These are phyloP conservation scores for Glossophaga mutica DNA, from an alignment of 2,797 vertebrate genomes.

Conservation along the genomic window DNA sequence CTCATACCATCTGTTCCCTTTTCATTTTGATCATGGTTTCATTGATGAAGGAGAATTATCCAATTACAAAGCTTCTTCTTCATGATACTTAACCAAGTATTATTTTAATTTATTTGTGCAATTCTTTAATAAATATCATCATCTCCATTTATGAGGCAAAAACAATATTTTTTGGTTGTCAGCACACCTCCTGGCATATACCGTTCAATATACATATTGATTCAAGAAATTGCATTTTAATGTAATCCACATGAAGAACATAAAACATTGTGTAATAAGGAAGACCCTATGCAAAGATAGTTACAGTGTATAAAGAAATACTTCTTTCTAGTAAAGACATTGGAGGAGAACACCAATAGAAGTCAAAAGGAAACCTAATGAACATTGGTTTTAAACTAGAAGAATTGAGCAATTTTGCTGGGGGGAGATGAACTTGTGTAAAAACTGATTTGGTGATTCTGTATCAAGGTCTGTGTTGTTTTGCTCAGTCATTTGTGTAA, in stretches of 20 bases:
- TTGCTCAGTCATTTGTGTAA: constrained; percentile 43
- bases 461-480: background rate
- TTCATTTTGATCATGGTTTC: no score
- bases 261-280: background rate
- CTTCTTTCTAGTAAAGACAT: background rate
- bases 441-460: constrained; percentile 7
- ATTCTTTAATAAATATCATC: background rate
- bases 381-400: background rate
- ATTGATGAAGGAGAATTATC: no score
- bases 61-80: no score
- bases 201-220: background rate
- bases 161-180: background rate
- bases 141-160: background rate
- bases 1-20: no score
- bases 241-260: background rate
- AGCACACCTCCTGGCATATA: background rate
- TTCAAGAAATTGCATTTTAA: background rate
- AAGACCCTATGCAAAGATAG: background rate
- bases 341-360: background rate
- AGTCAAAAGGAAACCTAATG: constrained; percentile 41
- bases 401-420: background rate
- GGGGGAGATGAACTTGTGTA: background rate
- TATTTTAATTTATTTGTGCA: background rate
- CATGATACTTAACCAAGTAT: background rate
- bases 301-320: background rate